A percentile compares a stretch with the other conserved stretches of the same genome.
These are phyloP conservation scores for Xenops minutus DNA, from an alignment of 2,797 vertebrate species.

Conservation along the genomic window DNA sequence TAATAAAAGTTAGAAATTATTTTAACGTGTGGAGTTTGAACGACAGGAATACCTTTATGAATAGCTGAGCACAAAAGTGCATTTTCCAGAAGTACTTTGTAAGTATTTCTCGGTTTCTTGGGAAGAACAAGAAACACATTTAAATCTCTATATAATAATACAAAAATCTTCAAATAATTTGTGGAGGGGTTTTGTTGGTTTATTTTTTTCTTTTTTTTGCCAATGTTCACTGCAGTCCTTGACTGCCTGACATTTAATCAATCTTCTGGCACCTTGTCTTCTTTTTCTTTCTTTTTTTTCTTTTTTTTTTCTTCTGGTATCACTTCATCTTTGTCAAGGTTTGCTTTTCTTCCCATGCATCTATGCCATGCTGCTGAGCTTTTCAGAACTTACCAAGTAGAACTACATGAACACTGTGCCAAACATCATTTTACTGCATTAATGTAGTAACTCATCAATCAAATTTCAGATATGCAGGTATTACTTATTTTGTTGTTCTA, in stretches of 20 bases:
- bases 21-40: neutral
- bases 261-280: neutral
- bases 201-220: neutral
- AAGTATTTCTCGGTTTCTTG: neutral
- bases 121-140: neutral
- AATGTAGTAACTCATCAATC: conserved; percentile 16
- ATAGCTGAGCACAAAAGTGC: neutral
- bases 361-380: neutral
- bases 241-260: conserved; percentile 12
- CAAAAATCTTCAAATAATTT: neutral
- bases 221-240: neutral
- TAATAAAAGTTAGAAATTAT: neutral
- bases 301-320: neutral
- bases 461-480: conserved; percentile 7
- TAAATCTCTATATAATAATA: neutral
- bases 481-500: conserved; percentile 20
- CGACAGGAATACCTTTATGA: neutral
- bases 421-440: neutral
- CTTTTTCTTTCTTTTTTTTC: neutral
- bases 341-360: conserved; percentile 41
- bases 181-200: neutral
- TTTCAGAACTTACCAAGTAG: neutral
- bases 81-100: neutral
- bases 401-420: neutral
- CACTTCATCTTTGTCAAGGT: conserved; percentile 43